Conservation (phyloP, 2,888 invertebrate species). For the Pristionchus mayeri region DNA sequence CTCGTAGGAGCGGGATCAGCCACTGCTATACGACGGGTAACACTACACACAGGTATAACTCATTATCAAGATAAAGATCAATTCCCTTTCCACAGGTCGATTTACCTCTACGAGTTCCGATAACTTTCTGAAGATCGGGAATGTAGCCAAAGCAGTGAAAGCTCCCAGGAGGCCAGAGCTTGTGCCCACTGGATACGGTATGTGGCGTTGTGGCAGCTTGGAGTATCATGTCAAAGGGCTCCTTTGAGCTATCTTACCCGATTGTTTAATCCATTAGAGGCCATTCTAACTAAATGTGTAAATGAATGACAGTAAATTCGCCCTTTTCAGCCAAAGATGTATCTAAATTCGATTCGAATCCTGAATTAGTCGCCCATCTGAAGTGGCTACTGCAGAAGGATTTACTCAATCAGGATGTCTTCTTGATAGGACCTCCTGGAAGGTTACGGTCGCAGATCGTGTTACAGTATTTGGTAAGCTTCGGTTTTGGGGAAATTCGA, state of each 20-base stretch:
- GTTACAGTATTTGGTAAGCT: conserved; percentile 83
- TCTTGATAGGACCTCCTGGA: conserved; percentile 92
- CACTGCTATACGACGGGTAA: background rate
- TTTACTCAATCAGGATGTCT: conserved; percentile 92
- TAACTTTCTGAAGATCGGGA: conserved; percentile 63
- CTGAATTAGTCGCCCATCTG: conserved; percentile 83
- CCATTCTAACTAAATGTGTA: too few species aligned
- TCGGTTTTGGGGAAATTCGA: background rate
- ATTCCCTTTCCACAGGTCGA: background rate
- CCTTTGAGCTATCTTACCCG: too few species aligned
- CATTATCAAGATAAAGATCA: background rate
- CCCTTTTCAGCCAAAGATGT: conserved; percentile 53
- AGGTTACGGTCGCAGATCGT: conserved; percentile 87
- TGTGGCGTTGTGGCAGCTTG: background rate
- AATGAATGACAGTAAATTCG: background rate
- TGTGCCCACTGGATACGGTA: conserved; percentile 88
- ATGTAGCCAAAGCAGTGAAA: conserved; percentile 57
- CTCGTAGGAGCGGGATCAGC: conserved; percentile 1
- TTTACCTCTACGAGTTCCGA: conserved; percentile 18
- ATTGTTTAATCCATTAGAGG: too few species aligned
- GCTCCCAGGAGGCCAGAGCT: conserved; percentile 84
- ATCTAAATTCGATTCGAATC: conserved; percentile 80
- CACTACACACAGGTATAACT: background rate
- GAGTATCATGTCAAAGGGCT: too few species aligned
- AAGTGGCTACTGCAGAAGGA: conserved; percentile 98